Conservation (phyloP, 2,888 invertebrate species). For the Nemotelus nigrinus region DNA sequence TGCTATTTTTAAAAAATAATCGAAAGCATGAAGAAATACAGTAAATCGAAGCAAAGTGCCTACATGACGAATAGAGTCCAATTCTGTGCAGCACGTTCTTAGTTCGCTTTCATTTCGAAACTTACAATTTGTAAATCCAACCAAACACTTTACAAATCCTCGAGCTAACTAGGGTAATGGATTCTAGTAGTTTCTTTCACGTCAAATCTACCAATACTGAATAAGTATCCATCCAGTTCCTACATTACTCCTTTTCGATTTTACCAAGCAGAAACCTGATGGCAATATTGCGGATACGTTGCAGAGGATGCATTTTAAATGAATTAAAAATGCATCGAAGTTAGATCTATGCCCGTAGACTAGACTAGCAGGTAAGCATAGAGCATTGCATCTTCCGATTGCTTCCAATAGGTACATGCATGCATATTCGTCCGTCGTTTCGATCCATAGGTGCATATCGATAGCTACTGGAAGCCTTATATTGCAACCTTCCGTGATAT, state of each 20-base stretch:
- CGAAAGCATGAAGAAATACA: too few relatives aligned
- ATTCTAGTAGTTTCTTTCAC: conserved; percentile 4
- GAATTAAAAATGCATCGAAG: conserved; percentile 26
- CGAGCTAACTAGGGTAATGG: conserved; percentile 15
- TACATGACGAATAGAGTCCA: too few relatives aligned
- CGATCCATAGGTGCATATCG: not conserved
- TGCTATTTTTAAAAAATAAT: too few relatives aligned
- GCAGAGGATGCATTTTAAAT: conserved; percentile 35
- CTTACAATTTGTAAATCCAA: too few relatives aligned
- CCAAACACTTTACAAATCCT: too few relatives aligned
- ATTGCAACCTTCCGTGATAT: conserved; percentile 1
- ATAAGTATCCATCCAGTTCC: not conserved
- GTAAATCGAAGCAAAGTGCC: too few relatives aligned
- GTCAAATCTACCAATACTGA: not conserved
- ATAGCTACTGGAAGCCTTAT: conserved; percentile 14
- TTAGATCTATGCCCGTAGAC: not conserved
- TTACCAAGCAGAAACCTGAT: not conserved
- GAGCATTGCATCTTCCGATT: not conserved
- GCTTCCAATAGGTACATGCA: not conserved
- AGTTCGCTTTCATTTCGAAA: too few relatives aligned
- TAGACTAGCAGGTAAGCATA: not conserved
- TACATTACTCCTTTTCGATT: too few relatives aligned
- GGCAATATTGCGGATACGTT: conserved; percentile 11
- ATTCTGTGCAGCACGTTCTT: too few relatives aligned
- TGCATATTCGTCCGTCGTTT: not conserved